Evolutionary conservation across 2,888 invertebrate genomes (phyloP), one percentile per base, ranked within the genome.

Genomic region (Brachyptera putata): DNA sequence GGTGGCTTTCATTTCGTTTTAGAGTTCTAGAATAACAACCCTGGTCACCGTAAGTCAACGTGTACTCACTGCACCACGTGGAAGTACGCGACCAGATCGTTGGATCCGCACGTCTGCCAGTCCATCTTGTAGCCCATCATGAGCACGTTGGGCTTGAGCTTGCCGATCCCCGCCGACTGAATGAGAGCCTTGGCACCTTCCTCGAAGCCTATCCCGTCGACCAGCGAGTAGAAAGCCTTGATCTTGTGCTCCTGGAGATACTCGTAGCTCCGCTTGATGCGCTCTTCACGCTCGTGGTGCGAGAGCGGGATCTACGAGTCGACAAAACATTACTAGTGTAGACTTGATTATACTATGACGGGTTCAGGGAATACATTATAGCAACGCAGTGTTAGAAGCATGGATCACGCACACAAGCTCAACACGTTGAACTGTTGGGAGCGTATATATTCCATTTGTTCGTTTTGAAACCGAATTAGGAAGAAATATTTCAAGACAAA

Each of bases 91-190:
- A 86, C 80, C 5, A 96, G 81, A 64, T 92, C 89, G 13, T 82
- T 79, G 0, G 83, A 79, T 22, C 84, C 82, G 61, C 91, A 89
- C 1, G 79, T 82, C 57, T 80, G 77, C 98, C 98, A 98, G 73
- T 96, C 86, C 9, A 82, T 81, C 74, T 98, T 98, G 77, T 90
- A 98, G 2, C 98, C 98, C 84, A 98, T 87, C 69, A 98, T 81
- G 49, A 98, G 78, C 61, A 96, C 92, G 73, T 98, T 98, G 13
- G 98, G 97, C 50, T 87, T 81, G 63, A 99, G 80, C 72, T 93
- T 90, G 7, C 98, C 98, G 56, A 98, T 85, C 1, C 98, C 98
- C 0, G 87, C 79, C 1, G 91, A 83, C 77, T 95, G 94, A 74
- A 95, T 82, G 43, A 95, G 76, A 3, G 91, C 87, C 66, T 87